Percentiles rank a stretch among this genome's conserved stretches.
Conservation (phyloP, 37 sponge, comb jelly and placozoan species). For the Ianthella basta region DNA sequence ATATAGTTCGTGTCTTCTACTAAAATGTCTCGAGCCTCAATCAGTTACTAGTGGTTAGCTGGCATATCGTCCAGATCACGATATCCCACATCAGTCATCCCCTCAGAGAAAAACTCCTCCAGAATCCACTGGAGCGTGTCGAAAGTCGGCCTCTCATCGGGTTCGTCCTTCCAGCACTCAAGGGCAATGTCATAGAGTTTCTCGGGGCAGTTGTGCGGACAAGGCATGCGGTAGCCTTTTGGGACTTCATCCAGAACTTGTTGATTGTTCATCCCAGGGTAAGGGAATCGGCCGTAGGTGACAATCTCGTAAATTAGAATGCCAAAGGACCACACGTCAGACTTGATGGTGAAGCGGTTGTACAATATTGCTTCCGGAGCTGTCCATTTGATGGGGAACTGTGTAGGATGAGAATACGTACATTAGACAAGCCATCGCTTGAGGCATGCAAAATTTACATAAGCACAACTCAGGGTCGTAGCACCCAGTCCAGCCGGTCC, state of each 20-base stretch:
- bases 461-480: too few relatives aligned
- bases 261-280: constrained; percentile 97
- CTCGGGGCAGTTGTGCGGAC: constrained; percentile 75
- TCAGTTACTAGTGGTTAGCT: background rate
- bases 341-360: constrained; percentile 97
- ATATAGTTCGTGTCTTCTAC: background rate
- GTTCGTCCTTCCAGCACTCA: constrained; percentile 87
- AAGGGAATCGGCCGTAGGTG: constrained; percentile 97
- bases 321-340: constrained; percentile 99
- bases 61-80: constrained; percentile 6
- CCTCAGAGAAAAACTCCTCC: constrained; percentile 80
- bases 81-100: background rate
- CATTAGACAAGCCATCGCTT: too few relatives aligned
- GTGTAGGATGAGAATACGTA: background rate
- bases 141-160: constrained; percentile 80
- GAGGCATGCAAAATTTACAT: too few relatives aligned
- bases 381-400: constrained; percentile 99
- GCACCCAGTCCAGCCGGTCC: too few relatives aligned
- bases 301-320: constrained; percentile 93
- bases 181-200: constrained; percentile 75
- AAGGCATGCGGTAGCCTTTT: constrained; percentile 81
- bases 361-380: constrained; percentile 97
- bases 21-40: background rate
- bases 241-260: constrained; percentile 81
- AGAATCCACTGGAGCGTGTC: constrained; percentile 88